phyloP scores from a whole-genome alignment of 2,888 invertebrate genomes.

The Diaperis boleti region DNA sequence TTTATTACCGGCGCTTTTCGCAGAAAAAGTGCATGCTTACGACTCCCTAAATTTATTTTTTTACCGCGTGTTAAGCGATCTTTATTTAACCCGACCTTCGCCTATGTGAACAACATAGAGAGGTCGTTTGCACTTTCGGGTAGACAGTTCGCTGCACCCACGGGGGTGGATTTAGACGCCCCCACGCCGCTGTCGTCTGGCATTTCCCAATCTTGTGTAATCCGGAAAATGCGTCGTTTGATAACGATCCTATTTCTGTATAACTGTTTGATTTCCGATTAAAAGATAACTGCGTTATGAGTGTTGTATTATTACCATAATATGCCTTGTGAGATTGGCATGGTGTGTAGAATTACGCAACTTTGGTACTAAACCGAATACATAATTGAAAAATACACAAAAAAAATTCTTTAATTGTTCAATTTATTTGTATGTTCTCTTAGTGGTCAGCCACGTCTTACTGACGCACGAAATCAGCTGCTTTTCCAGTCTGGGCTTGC shows the following conservation, averaged over 20 bases:
- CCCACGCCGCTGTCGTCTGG: slow-evolving; percentile 12
- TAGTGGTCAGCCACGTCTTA: no score
- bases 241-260: slow-evolving; percentile 7
- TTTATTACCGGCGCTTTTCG: slow-evolving; percentile 17
- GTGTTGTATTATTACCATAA: no score
- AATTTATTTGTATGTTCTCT: no score
- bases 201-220: slow-evolving; percentile 26
- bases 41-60: slow-evolving; percentile 29
- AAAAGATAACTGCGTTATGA: no score
- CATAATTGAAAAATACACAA: no score
- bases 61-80: slow-evolving; percentile 23
- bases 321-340: no score
- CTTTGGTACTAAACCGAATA: no score
- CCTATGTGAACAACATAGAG: slow-evolving; percentile 36
- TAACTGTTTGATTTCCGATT: slow-evolving; percentile 1
- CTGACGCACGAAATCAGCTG: no score
- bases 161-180: slow-evolving; percentile 14
- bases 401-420: no score
- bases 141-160: slow-evolving; percentile 26
- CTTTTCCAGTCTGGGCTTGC: no score
- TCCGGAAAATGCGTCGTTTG: not conserved
- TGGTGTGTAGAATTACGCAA: no score
- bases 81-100: slow-evolving; percentile 39
- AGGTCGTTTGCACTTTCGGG: slow-evolving; percentile 38
- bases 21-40: slow-evolving; percentile 30